phyloP scores from a whole-genome alignment of 2,113 vertebrate species.

The Rhadina sibilatrix region DNA sequence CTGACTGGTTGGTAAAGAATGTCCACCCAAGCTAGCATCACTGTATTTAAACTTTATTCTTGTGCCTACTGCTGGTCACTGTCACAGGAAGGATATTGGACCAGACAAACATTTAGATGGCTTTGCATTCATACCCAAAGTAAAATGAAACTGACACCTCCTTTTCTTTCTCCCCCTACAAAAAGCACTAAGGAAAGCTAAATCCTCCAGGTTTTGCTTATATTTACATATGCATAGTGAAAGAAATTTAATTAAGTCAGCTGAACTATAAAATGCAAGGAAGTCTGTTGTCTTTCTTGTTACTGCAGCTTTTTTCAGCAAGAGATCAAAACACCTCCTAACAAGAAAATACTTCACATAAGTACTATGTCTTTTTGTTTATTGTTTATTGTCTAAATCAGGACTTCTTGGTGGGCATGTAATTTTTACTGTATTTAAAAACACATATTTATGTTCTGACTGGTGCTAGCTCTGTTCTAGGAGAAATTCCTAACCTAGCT shows the following conservation, averaged over 20 bases:
- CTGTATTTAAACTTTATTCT: not conserved
- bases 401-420: not conserved
- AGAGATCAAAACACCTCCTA: not conserved
- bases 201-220: not conserved
- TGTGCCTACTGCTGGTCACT: not conserved
- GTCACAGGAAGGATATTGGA: not conserved
- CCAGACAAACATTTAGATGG: not conserved
- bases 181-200: not conserved
- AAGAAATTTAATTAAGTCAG: not conserved
- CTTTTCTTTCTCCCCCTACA: not conserved
- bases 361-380: not conserved
- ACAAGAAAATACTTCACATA: not conserved
- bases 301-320: not conserved
- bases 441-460: not conserved
- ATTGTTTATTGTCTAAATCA: not conserved
- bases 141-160: not conserved
- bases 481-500: not conserved
- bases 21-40: not conserved
- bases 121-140: not conserved
- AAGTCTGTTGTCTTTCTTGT: not conserved
- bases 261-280: not conserved
- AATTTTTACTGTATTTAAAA: not conserved
- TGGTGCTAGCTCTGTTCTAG: no score
- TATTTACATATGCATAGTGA: not conserved
- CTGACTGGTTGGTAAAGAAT: not conserved